Percentiles rank a stretch among this genome's conserved stretches.
Conservation (phyloP, 1,140 invertebrate species). For the Gerris buenoi region DNA sequence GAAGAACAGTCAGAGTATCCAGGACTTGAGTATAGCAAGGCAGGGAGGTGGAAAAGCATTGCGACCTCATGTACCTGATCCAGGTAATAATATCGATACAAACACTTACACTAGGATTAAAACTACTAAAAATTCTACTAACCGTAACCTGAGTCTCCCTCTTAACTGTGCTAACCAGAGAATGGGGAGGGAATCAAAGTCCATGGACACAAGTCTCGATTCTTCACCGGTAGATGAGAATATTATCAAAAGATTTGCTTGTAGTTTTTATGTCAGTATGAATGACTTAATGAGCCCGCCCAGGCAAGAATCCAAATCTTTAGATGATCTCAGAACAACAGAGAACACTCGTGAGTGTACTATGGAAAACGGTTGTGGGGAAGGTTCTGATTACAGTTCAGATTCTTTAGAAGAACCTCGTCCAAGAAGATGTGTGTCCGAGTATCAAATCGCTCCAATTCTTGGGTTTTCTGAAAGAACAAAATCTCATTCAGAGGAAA, state of each 20-base stretch:
- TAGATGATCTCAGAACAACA: conserved; percentile 17
- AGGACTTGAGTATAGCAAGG: conserved; percentile 44
- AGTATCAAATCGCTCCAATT: conserved; percentile 45
- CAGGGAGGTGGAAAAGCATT: conserved; percentile 30
- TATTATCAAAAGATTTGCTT: conserved; percentile 18
- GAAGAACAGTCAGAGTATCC: conserved; percentile 68
- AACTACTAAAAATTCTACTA: conserved; percentile 22
- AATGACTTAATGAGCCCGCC: conserved; percentile 15
- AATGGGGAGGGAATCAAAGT: conserved; percentile 9
- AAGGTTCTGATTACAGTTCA: conserved; percentile 46
- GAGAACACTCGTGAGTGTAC: conserved; percentile 11
- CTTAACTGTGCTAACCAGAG: conserved; percentile 10
- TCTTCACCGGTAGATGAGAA: conserved; percentile 34
- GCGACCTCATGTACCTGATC: conserved; percentile 25
- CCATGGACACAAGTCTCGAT: conserved; percentile 28
- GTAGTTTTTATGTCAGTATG: conserved; percentile 28
- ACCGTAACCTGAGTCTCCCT: conserved; percentile 12
- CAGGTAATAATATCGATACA: conserved; percentile 31
- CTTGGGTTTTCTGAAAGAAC: conserved; percentile 17
- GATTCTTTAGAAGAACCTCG: conserved; percentile 51
- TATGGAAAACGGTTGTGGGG: background rate
- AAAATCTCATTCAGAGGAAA: conserved; percentile 49
- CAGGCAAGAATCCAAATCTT: conserved; percentile 17
- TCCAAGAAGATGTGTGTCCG: conserved; percentile 47
- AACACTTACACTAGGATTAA: conserved; percentile 30